These are phyloP conservation scores for Camponotus fellah DNA, from an alignment of 2,888 invertebrate species.

Conservation along the genomic window DNA sequence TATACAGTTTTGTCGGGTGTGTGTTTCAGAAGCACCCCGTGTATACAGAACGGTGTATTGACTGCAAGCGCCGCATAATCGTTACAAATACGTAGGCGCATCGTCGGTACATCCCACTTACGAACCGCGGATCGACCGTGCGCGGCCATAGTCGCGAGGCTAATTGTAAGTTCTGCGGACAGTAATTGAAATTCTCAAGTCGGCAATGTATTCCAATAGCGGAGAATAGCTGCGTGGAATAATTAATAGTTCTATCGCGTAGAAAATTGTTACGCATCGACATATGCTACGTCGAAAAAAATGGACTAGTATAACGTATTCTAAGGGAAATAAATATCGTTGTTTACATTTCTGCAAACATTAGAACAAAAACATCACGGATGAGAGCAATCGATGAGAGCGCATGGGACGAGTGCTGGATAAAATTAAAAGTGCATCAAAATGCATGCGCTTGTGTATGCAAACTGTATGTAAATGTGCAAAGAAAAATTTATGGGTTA, in stretches of 20 bases:
- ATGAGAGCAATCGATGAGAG: background rate
- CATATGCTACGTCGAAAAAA: background rate
- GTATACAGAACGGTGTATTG: slow-evolving; percentile 25
- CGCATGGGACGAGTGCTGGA: background rate
- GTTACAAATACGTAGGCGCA: slow-evolving; percentile 52
- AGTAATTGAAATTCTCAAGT: slow-evolving; percentile 56
- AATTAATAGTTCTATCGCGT: slow-evolving; percentile 41
- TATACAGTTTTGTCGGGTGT: background rate
- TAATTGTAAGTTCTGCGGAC: slow-evolving; percentile 40
- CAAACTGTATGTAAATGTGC: too few relatives aligned
- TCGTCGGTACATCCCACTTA: slow-evolving; percentile 41
- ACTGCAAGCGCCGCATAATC: slow-evolving; percentile 55
- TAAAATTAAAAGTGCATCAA: background rate
- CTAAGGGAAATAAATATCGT: slow-evolving; percentile 6
- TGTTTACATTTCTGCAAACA: slow-evolving; percentile 24
- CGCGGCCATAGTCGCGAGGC: slow-evolving; percentile 46
- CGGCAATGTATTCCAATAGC: slow-evolving; percentile 1
- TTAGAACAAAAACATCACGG: background rate
- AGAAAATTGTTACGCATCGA: slow-evolving; percentile 34
- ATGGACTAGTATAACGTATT: background rate
- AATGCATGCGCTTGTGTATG: background rate
- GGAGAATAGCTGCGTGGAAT: slow-evolving; percentile 36
- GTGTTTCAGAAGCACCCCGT: background rate
- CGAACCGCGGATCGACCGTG: slow-evolving; percentile 29
- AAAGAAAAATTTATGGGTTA: too few relatives aligned